phyloP scores from a whole-genome alignment of 2,797 vertebrate species.

The Lindbergichthys nudifrons region DNA sequence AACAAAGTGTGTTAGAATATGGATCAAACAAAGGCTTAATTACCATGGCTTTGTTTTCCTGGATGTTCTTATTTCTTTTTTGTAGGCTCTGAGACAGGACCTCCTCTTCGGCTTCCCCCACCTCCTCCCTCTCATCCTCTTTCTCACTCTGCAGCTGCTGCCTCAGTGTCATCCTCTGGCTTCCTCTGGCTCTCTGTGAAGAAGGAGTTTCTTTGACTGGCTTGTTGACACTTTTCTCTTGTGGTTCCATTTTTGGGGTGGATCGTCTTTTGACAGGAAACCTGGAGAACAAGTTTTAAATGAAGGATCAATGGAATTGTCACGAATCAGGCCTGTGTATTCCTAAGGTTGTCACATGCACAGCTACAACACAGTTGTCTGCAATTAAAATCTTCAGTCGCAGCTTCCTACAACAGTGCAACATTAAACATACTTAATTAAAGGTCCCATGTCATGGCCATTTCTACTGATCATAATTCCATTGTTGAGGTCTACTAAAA shows the following conservation, averaged over 20 bases:
- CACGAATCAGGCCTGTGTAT: background rate
- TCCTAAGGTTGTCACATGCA: background rate
- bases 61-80: constrained; percentile 93
- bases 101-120: constrained; percentile 78
- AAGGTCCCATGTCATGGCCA: no score
- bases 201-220: constrained; percentile 38
- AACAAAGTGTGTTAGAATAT: constrained; percentile 7
- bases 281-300: constrained; percentile 64
- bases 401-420: no score
- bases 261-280: constrained; percentile 89
- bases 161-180: constrained; percentile 54
- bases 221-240: constrained; percentile 45
- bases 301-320: background rate
- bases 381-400: background rate
- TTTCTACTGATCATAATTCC: no score
- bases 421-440: no score
- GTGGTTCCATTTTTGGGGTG: constrained; percentile 46
- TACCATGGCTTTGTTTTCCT: constrained; percentile 98
- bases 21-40: background rate
- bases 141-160: constrained; percentile 55
- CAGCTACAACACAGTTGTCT: background rate
- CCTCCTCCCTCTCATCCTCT: constrained; percentile 70
- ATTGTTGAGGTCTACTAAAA: no score
- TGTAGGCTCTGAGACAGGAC: constrained; percentile 84
- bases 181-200: constrained; percentile 38